Percentiles rank a stretch among this genome's conserved stretches.
phyloP scores from a whole-genome alignment of 2,888 invertebrate species.

The Dryococelus australis region DNA sequence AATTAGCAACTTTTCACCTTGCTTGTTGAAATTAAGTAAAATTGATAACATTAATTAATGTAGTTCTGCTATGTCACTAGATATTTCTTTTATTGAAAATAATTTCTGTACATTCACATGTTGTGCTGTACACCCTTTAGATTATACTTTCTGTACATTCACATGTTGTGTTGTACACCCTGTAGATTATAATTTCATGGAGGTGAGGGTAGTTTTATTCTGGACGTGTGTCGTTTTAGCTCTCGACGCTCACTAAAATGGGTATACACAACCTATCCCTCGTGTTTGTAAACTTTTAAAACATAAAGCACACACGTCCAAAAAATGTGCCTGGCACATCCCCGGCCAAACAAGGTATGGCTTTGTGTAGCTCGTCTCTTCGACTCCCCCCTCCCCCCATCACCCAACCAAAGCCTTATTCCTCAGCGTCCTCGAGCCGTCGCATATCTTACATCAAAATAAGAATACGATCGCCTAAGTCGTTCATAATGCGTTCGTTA shows the following conservation, averaged over 20 bases:
- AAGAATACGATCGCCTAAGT: neutral
- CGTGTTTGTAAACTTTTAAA: conserved; percentile 11
- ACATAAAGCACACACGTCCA: conserved; percentile 16
- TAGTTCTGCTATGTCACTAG: too few species aligned
- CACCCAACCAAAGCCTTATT: too few species aligned
- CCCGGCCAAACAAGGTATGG: neutral
- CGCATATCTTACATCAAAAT: neutral
- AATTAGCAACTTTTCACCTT: too few species aligned
- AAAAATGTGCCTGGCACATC: neutral
- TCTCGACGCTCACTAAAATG: neutral
- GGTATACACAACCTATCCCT: neutral
- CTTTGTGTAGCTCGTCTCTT: neutral
- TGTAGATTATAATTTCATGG: neutral
- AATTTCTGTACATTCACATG: too few species aligned
- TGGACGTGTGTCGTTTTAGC: neutral
- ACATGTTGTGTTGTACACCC: neutral
- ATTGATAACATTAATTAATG: too few species aligned
- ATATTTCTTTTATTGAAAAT: too few species aligned
- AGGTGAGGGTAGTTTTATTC: neutral
- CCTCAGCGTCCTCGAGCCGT: neutral
- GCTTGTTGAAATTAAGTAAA: too few species aligned
- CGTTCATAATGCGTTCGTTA: neutral
- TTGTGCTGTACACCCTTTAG: neutral
- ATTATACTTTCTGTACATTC: neutral
- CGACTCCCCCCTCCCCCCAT: neutral